Base-by-base conservation (phyloP, 2,797 vertebrate genomes). In the Sebastes alutus region DNA sequence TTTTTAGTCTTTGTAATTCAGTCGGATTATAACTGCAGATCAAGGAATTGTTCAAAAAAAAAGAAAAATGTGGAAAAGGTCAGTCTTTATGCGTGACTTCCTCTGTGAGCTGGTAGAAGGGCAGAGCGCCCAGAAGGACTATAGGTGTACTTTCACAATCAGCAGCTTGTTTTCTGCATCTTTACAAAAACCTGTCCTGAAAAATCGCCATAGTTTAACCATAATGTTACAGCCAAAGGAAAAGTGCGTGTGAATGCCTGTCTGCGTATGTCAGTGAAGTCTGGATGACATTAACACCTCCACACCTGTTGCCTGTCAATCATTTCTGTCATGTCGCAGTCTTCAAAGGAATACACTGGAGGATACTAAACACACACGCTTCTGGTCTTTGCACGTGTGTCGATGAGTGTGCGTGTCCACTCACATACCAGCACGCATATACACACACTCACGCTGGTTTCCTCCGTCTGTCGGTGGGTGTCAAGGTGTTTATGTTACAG, bases 281-380 rank as follows among this genome's bases (percentile, higher is more conserved):
- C 76, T 91, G 91, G 84, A 75, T 58, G 14, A 32, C 63, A 88
- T 92, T 82, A 84, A 78, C 80, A 78, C 75, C 55, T 73, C 52
- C 35, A 65, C 87, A 91, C 82, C 86, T 90, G 86, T 62, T 87
- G 64, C 66, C 63, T 83, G 83, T 71, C 87, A 80, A 49, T 88
- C 67, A 80, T 54, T 78, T 63, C 49, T 70, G 68, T 75, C 68
- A 62, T 52, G 58, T 16, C 80, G 69, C 75, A 54, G 64, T 85
- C 54, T 74, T 93, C 78, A 83, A 88, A 90, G 32, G 27, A 77
- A 78, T 12, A 70, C 62, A 65, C 62, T 18, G 27, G 65, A 70
- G 72, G 27, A 73, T 8, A 73, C 49, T 80, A 75, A 87, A 89
- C 83, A 81, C 74, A 22, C 18, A 52, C 0, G n/a, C 68, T 73